Evolutionary conservation across 2,113 vertebrate species (phyloP).

Genomic region (Bettongia penicillata): DNA sequence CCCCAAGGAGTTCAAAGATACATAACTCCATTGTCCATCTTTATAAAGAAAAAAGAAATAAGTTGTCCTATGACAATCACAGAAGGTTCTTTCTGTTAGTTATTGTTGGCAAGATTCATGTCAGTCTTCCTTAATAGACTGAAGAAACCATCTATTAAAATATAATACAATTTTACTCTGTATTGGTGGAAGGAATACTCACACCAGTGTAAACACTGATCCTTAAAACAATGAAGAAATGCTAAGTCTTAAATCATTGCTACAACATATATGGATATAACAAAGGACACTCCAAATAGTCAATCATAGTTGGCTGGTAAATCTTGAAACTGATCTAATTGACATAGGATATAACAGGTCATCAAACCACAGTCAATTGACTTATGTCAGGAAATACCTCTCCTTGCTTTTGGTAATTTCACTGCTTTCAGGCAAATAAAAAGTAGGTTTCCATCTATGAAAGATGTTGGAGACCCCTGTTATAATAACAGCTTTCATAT

Average conservation of each 20-base stretch:
- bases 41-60: too few species aligned
- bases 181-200: background rate
- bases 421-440: background rate
- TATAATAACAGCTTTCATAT: background rate
- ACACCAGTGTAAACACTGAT: background rate
- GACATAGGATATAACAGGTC: background rate
- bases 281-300: background rate
- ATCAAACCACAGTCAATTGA: background rate
- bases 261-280: background rate
- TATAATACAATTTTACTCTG: background rate
- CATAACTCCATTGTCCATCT: background rate
- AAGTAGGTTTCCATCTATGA: background rate
- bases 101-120: too few species aligned
- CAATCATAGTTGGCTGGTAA: background rate
- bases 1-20: background rate
- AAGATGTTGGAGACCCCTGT: background rate
- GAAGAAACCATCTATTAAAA: background rate
- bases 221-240: background rate
- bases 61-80: background rate
- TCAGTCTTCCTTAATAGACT: too few species aligned
- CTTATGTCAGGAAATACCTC: background rate
- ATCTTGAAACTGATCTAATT: constrained; percentile 6
- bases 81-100: too few species aligned
- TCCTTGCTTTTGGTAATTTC: background rate
- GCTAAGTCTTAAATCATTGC: background rate